Base-by-base conservation (phyloP, 2,797 vertebrate genomes). In the Knipowitschia caucasica region DNA sequence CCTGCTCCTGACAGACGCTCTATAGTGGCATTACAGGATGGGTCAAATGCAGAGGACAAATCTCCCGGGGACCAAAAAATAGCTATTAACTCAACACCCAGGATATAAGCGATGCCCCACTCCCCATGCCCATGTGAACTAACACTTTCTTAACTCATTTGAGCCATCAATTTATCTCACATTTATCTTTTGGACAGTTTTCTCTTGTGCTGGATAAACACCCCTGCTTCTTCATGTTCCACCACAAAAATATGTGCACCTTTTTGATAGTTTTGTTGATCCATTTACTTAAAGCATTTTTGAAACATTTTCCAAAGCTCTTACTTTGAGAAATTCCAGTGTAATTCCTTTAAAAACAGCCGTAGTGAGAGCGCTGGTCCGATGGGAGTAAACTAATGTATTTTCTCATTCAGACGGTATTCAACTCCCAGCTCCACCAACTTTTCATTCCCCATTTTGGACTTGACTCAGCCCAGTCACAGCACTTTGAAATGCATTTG, bases 371-470 rank as follows among this genome's bases (percentile, higher is more conserved):
- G 53, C 44, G n/a, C 44, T 69, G 64, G 25, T 50, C 51, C 26
- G 3, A 50, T 1, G 39, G n/a, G 31, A 42, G 38, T 56, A 39
- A 38, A 5, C 7, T 2, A 55, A 5, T 73, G 67, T 70, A 60
- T 64, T 71, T 73, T 71, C 64, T 62, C n/a, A 30, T 51, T 61
- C 15, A 54, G 67, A 46, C 20, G 1, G 53, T 55, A 29, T 78
- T 60, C 14, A 14, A 34, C n/a, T 31, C 7, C 15, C 11, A 4
- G 59, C 42, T 43, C 14, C 15, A 4, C 21, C 27, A 14, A 42
- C 42, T 61, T 74, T 62, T 53, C 27, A 54, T 70, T 25, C 43
- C 69, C 75, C 56, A 62, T 63, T 58, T 52, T 68, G 58, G 5
- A 64, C 30, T 60, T 2, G 49, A 21, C 34, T 60, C 47, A 20